Percentiles rank a stretch among this genome's conserved stretches.
Evolutionary conservation across 2,113 vertebrate genomes (phyloP).

Genomic region (Chaetodon trifascialis): DNA sequence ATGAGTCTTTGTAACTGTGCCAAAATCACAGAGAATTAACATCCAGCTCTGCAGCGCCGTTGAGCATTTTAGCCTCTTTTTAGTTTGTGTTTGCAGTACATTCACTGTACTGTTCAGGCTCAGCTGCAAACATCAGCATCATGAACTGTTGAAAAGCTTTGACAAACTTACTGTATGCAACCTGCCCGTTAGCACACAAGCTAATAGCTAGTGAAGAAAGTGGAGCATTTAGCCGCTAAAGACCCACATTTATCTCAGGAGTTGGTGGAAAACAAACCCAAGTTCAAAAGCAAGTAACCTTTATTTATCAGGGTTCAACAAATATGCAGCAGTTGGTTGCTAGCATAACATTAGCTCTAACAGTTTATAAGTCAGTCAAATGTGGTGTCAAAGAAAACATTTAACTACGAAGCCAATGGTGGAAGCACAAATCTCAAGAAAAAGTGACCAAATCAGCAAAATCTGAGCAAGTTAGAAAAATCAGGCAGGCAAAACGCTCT

Average conservation of each 20-base stretch:
- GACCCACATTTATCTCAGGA: too few species aligned
- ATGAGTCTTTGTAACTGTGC: constrained; percentile 5
- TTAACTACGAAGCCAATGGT: too few species aligned
- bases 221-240: not conserved
- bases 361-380: too few species aligned
- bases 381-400: too few species aligned
- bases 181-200: not conserved
- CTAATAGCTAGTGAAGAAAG: not conserved
- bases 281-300: too few species aligned
- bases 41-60: not conserved
- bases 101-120: not conserved
- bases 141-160: not conserved
- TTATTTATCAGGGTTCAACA: not conserved
- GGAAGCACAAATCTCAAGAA: too few species aligned
- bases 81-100: constrained; percentile 22
- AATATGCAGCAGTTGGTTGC: not conserved
- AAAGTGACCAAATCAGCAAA: too few species aligned
- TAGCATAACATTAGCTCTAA: not conserved
- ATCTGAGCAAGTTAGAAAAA: too few species aligned
- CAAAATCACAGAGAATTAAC: constrained; percentile 4
- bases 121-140: not conserved
- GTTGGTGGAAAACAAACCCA: too few species aligned
- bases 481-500: too few species aligned
- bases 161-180: not conserved
- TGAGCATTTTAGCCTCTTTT: constrained; percentile 5